phyloP scores from a whole-genome alignment of 2,888 invertebrate species.

The Ophion obscuratus region DNA sequence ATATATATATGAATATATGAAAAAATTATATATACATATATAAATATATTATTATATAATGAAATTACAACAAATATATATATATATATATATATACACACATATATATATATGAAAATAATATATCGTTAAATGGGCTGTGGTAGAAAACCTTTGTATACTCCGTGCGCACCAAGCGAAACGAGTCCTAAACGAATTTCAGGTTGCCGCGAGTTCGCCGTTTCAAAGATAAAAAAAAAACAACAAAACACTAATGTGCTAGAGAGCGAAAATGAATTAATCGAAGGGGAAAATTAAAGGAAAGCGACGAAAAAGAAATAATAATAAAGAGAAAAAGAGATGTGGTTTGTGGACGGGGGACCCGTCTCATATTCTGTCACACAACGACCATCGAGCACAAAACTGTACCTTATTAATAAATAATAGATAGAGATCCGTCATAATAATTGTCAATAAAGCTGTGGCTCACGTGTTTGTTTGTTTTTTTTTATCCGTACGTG shows the following conservation, averaged over 20 bases:
- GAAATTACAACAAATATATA: slow-evolving; percentile 22
- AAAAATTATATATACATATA: slow-evolving; percentile 8
- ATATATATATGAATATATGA: slow-evolving; percentile 17
- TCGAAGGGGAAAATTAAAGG: slow-evolving; percentile 19
- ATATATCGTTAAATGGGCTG: slow-evolving; percentile 83
- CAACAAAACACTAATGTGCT: slow-evolving; percentile 49
- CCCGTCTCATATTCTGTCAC: slow-evolving; percentile 71
- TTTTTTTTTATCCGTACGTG: slow-evolving; percentile 56
- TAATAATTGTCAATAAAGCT: slow-evolving; percentile 81
- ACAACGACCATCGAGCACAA: slow-evolving; percentile 81
- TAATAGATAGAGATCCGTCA: slow-evolving; percentile 77
- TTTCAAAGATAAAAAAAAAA: slow-evolving; percentile 32
- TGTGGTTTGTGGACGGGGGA: slow-evolving; percentile 39
- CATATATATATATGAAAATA: slow-evolving; percentile 67
- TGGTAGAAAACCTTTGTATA: slow-evolving; percentile 82
- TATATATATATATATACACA: slow-evolving; percentile 41
- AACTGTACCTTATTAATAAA: slow-evolving; percentile 80
- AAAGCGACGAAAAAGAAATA: neutral
- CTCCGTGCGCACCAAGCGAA: slow-evolving; percentile 70
- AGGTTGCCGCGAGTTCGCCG: slow-evolving; percentile 48
- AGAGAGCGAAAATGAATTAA: slow-evolving; percentile 17
- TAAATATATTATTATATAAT: slow-evolving; percentile 29
- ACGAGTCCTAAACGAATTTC: slow-evolving; percentile 53
- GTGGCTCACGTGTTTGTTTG: slow-evolving; percentile 47
- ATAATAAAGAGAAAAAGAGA: slow-evolving; percentile 29